Conservation (phyloP, 2,797 vertebrate genomes). For the Allobates femoralis region DNA sequence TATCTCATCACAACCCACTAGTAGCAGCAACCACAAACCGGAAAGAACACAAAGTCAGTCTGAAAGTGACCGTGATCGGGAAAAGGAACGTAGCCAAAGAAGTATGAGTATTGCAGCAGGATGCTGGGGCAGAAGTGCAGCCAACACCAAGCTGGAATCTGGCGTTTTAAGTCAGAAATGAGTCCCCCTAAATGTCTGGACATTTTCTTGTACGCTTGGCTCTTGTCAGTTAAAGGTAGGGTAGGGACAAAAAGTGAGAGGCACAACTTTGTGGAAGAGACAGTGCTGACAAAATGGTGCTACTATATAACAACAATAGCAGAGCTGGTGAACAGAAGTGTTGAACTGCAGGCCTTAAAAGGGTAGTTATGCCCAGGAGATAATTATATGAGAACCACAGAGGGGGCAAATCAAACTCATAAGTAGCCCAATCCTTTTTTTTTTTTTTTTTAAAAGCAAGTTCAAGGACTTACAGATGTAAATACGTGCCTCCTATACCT, state of each 20-base stretch:
- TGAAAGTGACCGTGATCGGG: constrained; percentile 84
- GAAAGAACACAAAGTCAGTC: constrained; percentile 89
- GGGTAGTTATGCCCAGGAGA: constrained; percentile 64
- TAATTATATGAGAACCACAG: constrained; percentile 57
- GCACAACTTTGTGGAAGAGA: constrained; percentile 61
- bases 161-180: constrained; percentile 85
- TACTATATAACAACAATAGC: constrained; percentile 71
- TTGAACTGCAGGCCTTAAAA: constrained; percentile 68
- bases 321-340: constrained; percentile 61
- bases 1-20: constrained; percentile 86
- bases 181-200: constrained; percentile 33
- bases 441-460: constrained; percentile 64
- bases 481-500: constrained; percentile 73
- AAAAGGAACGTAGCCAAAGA: constrained; percentile 83
- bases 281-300: constrained; percentile 78
- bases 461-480: constrained; percentile 69
- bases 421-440: constrained; percentile 65
- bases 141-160: constrained; percentile 81
- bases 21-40: constrained; percentile 70
- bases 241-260: constrained; percentile 57
- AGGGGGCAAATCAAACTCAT: constrained; percentile 42
- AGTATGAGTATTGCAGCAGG: constrained; percentile 92
- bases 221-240: constrained; percentile 16
- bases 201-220: constrained; percentile 36
- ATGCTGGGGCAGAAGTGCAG: constrained; percentile 89